phyloP scores from a whole-genome alignment of 2,797 vertebrate species.

The Sparus aurata region DNA sequence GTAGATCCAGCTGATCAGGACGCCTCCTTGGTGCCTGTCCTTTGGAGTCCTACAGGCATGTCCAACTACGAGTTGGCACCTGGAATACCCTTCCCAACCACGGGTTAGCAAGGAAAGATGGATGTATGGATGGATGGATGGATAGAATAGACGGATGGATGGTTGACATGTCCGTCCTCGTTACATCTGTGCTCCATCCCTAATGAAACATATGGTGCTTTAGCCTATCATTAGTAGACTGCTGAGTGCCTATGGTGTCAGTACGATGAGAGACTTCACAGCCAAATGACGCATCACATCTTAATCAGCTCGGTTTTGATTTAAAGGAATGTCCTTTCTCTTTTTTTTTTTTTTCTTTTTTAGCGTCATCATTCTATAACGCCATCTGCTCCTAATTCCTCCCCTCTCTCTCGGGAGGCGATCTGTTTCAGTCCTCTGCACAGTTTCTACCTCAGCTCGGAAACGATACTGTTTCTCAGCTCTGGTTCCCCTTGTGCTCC shows the following conservation, averaged over 20 bases:
- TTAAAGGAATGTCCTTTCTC: conserved; percentile 39
- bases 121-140: too few relatives aligned
- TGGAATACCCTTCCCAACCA: too few relatives aligned
- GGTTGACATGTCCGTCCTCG: conserved; percentile 10
- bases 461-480: conserved; percentile 22
- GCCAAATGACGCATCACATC: conserved; percentile 52
- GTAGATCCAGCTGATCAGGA: too few relatives aligned
- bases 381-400: conserved; percentile 61
- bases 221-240: conserved; percentile 56
- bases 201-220: conserved; percentile 48
- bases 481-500: conserved; percentile 15
- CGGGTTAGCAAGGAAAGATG: too few relatives aligned
- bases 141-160: neutral
- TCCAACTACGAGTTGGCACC: too few relatives aligned
- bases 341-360: neutral
- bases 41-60: too few relatives aligned
- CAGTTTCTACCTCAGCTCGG: conserved; percentile 32
- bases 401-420: conserved; percentile 8
- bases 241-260: conserved; percentile 34
- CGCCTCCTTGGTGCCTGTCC: too few relatives aligned
- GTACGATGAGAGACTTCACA: conserved; percentile 43
- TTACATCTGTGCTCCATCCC: conserved; percentile 36
- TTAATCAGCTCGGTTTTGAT: conserved; percentile 65
- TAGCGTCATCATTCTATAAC: conserved; percentile 51
- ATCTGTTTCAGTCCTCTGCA: conserved; percentile 28